Evolutionary conservation across 2,797 vertebrate species (phyloP).

Genomic region (Phoxinus dragarum): DNA sequence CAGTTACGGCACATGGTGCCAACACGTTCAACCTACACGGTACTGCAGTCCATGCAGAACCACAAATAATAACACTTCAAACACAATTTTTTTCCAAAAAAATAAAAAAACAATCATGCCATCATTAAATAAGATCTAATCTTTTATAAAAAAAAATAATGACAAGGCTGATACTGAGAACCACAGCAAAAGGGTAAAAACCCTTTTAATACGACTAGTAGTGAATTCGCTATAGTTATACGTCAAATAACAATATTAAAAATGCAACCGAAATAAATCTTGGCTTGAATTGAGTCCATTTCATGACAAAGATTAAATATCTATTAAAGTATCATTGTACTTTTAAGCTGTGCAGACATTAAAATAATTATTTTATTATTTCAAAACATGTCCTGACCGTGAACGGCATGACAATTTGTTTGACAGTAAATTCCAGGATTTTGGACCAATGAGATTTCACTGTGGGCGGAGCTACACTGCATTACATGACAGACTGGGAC

Average conservation of each 20-base stretch:
- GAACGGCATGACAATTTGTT: too few relatives aligned
- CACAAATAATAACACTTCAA: conserved; percentile 16
- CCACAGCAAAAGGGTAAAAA: conserved; percentile 8
- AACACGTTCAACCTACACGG: conserved; percentile 11
- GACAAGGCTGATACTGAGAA: conserved; percentile 27
- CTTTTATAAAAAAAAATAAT: not conserved
- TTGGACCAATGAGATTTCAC: not conserved
- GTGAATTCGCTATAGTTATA: not conserved
- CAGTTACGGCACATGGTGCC: conserved; percentile 58
- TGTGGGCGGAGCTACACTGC: not conserved
- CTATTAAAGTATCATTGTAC: not conserved
- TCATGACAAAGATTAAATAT: not conserved
- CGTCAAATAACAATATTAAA: not conserved
- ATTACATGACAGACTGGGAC: not conserved
- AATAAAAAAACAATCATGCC: not conserved
- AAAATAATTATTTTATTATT: not conserved
- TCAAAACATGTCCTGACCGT: not conserved
- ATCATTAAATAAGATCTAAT: not conserved
- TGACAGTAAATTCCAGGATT: not conserved
- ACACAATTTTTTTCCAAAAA: not conserved
- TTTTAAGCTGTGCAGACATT: not conserved
- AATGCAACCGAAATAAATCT: not conserved
- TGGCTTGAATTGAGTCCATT: not conserved
- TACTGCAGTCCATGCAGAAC: conserved; percentile 6
- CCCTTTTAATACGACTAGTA: conserved; percentile 21